Conservation (phyloP, 1,140 invertebrate genomes). For the Schlechtendalia chinensis region DNA sequence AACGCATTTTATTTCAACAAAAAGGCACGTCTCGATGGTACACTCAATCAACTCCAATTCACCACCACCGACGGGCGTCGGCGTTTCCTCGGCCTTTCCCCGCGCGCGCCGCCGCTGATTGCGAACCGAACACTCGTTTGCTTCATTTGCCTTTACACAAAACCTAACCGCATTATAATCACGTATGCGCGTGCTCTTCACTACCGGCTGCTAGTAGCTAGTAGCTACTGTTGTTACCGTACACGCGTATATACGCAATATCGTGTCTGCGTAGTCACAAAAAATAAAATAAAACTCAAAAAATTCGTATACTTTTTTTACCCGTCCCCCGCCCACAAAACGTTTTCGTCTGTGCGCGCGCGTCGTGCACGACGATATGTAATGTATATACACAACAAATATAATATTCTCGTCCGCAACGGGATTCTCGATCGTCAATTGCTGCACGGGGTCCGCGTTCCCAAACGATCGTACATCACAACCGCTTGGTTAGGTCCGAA, state of each 20-base stretch:
- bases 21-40: conserved; percentile 50
- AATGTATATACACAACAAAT: not conserved
- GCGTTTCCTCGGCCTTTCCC: conserved; percentile 18
- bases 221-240: not conserved
- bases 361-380: not conserved
- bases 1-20: conserved; percentile 50
- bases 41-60: conserved; percentile 49
- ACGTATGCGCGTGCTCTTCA: conserved; percentile 47
- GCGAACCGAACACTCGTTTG: conserved; percentile 49
- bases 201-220: too few species aligned
- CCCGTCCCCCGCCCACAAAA: not conserved
- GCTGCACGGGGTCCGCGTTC: too few species aligned
- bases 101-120: conserved; percentile 26
- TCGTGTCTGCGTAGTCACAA: too few species aligned
- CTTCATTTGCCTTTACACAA: conserved; percentile 48
- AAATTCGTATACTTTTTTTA: too few species aligned
- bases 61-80: conserved; percentile 37
- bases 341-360: not conserved
- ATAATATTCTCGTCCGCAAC: too few species aligned
- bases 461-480: too few species aligned
- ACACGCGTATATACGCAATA: too few species aligned
- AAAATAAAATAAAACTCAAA: too few species aligned
- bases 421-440: too few species aligned
- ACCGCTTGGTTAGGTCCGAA: too few species aligned
- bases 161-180: conserved; percentile 48